These are phyloP conservation scores for Sebastes matsubarae DNA, from an alignment of 2,797 vertebrate genomes.

Conservation along the genomic window DNA sequence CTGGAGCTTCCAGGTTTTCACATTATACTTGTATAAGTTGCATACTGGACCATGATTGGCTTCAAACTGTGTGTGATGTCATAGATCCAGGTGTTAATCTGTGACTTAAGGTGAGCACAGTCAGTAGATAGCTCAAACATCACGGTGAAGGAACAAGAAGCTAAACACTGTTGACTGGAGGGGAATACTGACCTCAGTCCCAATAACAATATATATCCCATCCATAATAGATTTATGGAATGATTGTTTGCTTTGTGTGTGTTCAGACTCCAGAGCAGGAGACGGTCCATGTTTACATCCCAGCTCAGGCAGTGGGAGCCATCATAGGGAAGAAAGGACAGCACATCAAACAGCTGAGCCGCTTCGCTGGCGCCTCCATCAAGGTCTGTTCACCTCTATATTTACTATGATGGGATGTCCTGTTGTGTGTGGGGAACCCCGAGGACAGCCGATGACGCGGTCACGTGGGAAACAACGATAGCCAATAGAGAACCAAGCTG, in stretches of 20 bases:
- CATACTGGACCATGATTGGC: not conserved
- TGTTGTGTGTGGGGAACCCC: too few species aligned
- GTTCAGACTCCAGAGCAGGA: slow-evolving; percentile 92
- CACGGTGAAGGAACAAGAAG: not conserved
- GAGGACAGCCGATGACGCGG: too few species aligned
- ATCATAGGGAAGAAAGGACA: slow-evolving; percentile 98
- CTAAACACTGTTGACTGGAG: not conserved
- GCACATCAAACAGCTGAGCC: slow-evolving; percentile 96
- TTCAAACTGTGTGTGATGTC: not conserved
- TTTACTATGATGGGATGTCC: too few species aligned
- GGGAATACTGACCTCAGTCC: too few species aligned
- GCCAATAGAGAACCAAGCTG: too few species aligned
- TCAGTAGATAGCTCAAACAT: too few species aligned
- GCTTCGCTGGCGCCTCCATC: slow-evolving; percentile 95
- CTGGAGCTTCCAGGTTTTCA: too few species aligned
- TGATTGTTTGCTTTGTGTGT: not conserved
- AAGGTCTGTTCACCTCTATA: slow-evolving; percentile 81
- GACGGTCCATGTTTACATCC: slow-evolving; percentile 95
- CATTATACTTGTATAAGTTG: not conserved
- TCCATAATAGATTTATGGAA: not conserved
- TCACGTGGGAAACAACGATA: too few species aligned
- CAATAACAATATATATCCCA: not conserved
- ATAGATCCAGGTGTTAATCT: too few species aligned
- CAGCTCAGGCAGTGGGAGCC: slow-evolving; percentile 94
- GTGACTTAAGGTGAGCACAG: too few species aligned